Percentiles rank a stretch among this genome's conserved stretches.
These are phyloP conservation scores for Zoanthus gigantus DNA, from an alignment of 92 coral and sea anemone genomes.

Conservation along the genomic window DNA sequence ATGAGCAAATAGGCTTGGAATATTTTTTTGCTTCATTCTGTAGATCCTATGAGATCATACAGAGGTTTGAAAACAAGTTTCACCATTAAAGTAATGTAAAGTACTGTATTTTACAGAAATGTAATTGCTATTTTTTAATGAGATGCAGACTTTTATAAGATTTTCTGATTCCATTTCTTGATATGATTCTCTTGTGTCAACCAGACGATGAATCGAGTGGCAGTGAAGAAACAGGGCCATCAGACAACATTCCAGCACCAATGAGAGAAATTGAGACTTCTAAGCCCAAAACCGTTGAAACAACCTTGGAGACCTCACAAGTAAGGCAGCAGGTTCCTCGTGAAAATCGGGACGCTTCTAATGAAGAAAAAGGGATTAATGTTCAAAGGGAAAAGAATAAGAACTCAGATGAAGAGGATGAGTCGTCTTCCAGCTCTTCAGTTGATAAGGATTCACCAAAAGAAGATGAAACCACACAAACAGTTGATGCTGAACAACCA, in stretches of 20 bases:
- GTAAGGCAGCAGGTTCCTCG: background rate
- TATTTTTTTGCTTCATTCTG: no score
- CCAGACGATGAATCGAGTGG: conserved; percentile 23
- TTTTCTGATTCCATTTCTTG: no score
- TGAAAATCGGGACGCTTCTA: background rate
- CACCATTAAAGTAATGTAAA: no score
- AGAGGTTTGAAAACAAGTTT: no score
- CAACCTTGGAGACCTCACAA: background rate
- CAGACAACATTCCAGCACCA: background rate
- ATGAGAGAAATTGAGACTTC: background rate
- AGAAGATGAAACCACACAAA: background rate
- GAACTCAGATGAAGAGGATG: conserved; percentile 15
- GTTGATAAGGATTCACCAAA: background rate
- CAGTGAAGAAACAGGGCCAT: conserved; percentile 27
- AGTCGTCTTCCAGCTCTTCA: conserved; percentile 20
- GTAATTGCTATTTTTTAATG: no score
- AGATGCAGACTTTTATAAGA: background rate
- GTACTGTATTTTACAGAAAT: no score
- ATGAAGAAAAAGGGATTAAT: background rate
- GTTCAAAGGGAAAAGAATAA: background rate
- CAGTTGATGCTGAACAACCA: background rate
- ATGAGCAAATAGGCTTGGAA: no score
- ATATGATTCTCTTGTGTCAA: background rate
- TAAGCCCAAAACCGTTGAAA: background rate
- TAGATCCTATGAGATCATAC: no score